Evolutionary conservation across 2,888 invertebrate genomes (phyloP).

Genomic region (Campaea margaritaria): DNA sequence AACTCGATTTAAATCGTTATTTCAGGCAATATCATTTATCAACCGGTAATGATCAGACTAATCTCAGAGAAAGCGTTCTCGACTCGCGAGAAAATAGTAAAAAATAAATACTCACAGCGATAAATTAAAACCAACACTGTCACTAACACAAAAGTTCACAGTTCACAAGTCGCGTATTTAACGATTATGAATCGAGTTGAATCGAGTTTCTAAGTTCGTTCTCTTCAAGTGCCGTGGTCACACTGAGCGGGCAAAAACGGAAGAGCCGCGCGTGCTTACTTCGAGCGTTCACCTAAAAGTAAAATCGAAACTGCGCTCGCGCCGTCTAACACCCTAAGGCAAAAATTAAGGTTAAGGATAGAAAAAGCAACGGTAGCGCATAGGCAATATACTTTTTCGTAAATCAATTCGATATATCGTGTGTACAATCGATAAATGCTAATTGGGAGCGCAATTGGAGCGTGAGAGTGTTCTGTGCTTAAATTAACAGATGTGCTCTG

Average conservation of each 20-base stretch:
- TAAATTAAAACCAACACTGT: constrained; percentile 59
- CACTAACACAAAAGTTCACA: constrained; percentile 76
- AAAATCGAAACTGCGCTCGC: constrained; percentile 69
- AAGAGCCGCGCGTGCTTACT: constrained; percentile 69
- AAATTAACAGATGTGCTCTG: constrained; percentile 46
- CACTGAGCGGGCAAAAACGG: constrained; percentile 74
- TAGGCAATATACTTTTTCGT: constrained; percentile 53
- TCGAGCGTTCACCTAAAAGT: constrained; percentile 74
- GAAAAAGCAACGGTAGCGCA: constrained; percentile 58
- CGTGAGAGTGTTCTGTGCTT: constrained; percentile 58
- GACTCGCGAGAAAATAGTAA: constrained; percentile 27
- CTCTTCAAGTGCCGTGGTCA: constrained; percentile 76
- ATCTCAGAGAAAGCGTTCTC: constrained; percentile 5
- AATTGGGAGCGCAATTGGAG: constrained; percentile 64
- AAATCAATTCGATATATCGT: constrained; percentile 62
- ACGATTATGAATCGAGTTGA: constrained; percentile 59
- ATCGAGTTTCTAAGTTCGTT: constrained; percentile 77
- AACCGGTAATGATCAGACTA: constrained; percentile 2
- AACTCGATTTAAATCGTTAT: constrained; percentile 19
- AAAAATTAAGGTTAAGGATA: constrained; percentile 82
- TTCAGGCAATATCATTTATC: constrained; percentile 17
- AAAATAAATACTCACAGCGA: constrained; percentile 54
- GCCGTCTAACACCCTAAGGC: constrained; percentile 64
- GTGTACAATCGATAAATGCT: constrained; percentile 46
- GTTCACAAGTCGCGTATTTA: constrained; percentile 64